Evolutionary conservation across 2,113 vertebrate species (phyloP), one percentile per base, ranked within the genome.

Genomic region (Antechinus flavipes): DNA sequence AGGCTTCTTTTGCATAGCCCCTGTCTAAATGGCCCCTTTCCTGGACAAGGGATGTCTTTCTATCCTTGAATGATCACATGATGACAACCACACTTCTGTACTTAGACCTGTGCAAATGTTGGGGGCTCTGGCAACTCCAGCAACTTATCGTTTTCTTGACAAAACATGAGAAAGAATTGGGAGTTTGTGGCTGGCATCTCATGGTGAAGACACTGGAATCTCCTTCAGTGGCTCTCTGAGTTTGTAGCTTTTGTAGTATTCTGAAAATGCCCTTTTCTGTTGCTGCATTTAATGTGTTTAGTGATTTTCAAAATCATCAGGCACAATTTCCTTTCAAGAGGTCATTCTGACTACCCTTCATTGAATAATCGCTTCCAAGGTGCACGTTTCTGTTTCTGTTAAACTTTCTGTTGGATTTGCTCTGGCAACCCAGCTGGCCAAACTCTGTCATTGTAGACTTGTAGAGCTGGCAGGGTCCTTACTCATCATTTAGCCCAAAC

Each of bases 251-350:
- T 97, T 91, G 10, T 94, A 91, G 93, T 97, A 92, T 1, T 8
- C 90, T 96, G 94, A 93, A 97, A 94, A 91, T 54, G 0, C 94
- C 97, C 54, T 96, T 95, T 93, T 97, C 35, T 97, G 47, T 97
- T 94, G 49, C 91, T 92, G 8, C 19, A 95, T 47, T 55, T 90
- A 42, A 52, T 95, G 76, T 61, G 93, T 93, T 97, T 93, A 96
- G 93, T 42, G 68, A 56, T 96, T 93, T 46, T 93, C 52, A 95
- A 52, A 92, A 16, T 95, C 95, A 5, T 94, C 55, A 92, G 89
- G 47, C 90, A 35, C 92, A 96, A 94, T 95, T 96, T 92, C n/a
- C 90, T 94, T 49, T 96, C 53, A 68, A 95, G 91, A 76, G 92
- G 58, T 30, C 93, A 25, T 91, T 49, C 27, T 90, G 54, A 90